Evolutionary conservation across 1,140 invertebrate genomes (phyloP), one percentile per base, ranked within the genome.

Genomic region (Hirudo medicinalis): DNA sequence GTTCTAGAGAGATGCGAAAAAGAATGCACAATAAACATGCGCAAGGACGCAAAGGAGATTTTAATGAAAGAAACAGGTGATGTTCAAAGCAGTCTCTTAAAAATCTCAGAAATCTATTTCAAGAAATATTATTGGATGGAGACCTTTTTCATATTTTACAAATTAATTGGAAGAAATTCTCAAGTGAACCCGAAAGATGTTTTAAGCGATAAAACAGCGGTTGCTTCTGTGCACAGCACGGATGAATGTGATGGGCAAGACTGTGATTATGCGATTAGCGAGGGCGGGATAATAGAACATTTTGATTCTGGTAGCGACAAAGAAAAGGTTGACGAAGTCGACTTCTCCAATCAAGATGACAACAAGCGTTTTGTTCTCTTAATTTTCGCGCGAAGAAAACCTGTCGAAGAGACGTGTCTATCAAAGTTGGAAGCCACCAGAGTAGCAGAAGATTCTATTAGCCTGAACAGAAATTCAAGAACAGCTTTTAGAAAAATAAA

Each of bases 1-100:
- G 22, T 63, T 63, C 22, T 63, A 15, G 57, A 63, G 8, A 63
- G 29, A 63, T 63, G 57, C 19, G 57, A 25, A 32, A 63, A 63
- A n/a, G 57, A 63, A 15, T 63, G 57, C 57, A 63, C 22, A 22
- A 32, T 63, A 63, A 63, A 63, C 57, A 63, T 63, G 22, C 22
- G 57, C 11, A 32, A n/a, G 29, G 57, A 63, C 17, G 57, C 57
- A 22, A 63, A 32, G 19, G 57, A 63, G 11, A 63, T 63, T 63
- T 63, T 63, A 32, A 25, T 2, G 8, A 63, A 63, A 13, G 22
- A 63, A 32, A 63, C 22, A 32, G 22, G 22, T 13, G 29, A 63
- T 32, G 15, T 22, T 32, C 22, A 8, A 22, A 32, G 29, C 22
- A 32, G 11, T 63, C 22, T 63, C 0, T 6, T 63, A 63, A 63